phyloP scores from a whole-genome alignment of 2,888 invertebrate species.

The Andricus quercusramuli region DNA sequence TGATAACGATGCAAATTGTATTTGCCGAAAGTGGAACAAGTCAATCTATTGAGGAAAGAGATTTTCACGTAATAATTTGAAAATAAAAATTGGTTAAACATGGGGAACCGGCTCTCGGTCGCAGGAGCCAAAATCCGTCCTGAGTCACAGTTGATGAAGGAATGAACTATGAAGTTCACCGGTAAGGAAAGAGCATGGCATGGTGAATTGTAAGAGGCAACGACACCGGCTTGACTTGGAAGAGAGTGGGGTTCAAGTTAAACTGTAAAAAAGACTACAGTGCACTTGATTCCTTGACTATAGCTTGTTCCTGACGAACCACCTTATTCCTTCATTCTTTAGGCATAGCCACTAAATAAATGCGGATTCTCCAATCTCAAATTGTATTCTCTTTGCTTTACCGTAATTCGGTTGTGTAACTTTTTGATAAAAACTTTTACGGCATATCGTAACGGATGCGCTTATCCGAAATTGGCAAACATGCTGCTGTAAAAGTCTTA shows the following conservation, averaged over 20 bases:
- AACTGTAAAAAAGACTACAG: slow-evolving; percentile 50
- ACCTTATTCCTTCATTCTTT: not conserved
- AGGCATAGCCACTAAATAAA: slow-evolving; percentile 4
- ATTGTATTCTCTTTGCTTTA: not conserved
- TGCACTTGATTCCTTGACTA: slow-evolving; percentile 31
- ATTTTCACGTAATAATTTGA: not conserved
- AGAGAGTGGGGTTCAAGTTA: slow-evolving; percentile 27
- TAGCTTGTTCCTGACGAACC: not conserved
- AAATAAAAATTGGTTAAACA: not conserved
- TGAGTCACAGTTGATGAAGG: slow-evolving; percentile 48
- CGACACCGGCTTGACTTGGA: slow-evolving; percentile 41
- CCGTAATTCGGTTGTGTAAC: slow-evolving; percentile 27
- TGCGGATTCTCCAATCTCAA: not conserved
- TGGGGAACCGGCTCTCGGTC: not conserved
- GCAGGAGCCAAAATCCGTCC: slow-evolving; percentile 31
- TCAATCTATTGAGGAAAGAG: not conserved
- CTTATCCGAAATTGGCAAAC: slow-evolving; percentile 6
- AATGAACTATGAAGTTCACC: slow-evolving; percentile 57
- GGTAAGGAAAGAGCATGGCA: slow-evolving; percentile 42
- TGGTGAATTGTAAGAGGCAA: slow-evolving; percentile 40
- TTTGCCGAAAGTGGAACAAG: not conserved
- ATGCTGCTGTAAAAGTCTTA: slow-evolving; percentile 9
- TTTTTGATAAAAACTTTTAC: not conserved
- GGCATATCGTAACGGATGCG: not conserved
- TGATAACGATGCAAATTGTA: not conserved